Evolutionary conservation across 1,140 invertebrate species (phyloP).

Genomic region (Trypoxylus dichotomus): DNA sequence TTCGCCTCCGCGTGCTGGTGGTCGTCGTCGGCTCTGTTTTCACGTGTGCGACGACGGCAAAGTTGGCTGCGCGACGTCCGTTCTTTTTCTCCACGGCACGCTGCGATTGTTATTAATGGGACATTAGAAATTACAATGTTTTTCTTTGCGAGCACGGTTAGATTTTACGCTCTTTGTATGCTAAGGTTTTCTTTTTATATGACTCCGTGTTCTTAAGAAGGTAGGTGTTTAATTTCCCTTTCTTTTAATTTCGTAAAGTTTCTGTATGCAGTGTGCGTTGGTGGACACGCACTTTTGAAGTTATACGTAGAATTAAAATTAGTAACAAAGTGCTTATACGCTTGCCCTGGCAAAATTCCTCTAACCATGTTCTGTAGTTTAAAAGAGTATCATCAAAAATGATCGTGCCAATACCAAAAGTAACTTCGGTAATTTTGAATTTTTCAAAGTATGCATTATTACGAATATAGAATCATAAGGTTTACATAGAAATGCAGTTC

Average conservation of each 20-base stretch:
- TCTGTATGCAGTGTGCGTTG: neutral
- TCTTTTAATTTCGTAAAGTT: neutral
- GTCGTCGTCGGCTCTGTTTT: conserved; percentile 22
- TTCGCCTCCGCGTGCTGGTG: conserved; percentile 18
- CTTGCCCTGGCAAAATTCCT: neutral
- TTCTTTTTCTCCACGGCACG: neutral
- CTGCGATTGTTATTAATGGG: neutral
- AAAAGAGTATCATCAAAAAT: too few relatives aligned
- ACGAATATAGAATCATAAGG: too few relatives aligned
- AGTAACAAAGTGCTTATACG: neutral
- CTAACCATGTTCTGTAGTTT: too few relatives aligned
- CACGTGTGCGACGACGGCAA: conserved; percentile 9
- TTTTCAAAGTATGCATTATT: too few relatives aligned
- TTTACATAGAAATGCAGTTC: too few relatives aligned
- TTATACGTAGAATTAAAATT: neutral
- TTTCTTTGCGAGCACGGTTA: neutral
- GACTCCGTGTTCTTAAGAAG: too few relatives aligned
- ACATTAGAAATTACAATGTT: neutral
- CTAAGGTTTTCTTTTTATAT: too few relatives aligned
- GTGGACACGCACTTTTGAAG: neutral
- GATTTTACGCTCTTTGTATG: too few relatives aligned
- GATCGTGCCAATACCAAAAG: too few relatives aligned
- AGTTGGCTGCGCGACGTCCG: neutral
- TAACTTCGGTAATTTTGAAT: too few relatives aligned
- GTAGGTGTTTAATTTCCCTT: neutral